These are phyloP conservation scores for Porites evermanni DNA, from an alignment of 92 coral and sea anemone species.

Conservation along the genomic window DNA sequence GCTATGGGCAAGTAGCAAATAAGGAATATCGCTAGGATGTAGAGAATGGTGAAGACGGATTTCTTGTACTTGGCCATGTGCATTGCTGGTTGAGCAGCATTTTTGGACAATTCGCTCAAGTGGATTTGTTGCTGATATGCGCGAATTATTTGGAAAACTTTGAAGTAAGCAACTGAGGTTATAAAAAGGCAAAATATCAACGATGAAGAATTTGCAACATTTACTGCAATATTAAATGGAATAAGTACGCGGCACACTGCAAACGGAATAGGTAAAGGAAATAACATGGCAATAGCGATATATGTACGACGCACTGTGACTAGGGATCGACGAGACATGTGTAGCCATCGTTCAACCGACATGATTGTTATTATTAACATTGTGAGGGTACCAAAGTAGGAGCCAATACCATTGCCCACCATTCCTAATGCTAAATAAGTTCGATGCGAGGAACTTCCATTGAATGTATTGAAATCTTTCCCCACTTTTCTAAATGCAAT, in stretches of 20 bases:
- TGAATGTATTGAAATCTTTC: no score
- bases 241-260: no score
- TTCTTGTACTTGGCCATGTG: slow-evolving; percentile 16
- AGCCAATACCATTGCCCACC: not conserved
- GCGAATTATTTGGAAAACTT: slow-evolving; percentile 19
- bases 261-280: not conserved
- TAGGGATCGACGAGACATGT: slow-evolving; percentile 1
- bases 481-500: no score
- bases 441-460: no score
- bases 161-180: not conserved
- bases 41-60: slow-evolving; percentile 16
- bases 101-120: not conserved
- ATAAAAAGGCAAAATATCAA: not conserved
- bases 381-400: not conserved
- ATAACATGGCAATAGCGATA: not conserved
- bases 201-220: not conserved
- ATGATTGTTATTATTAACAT: not conserved
- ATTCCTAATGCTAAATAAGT: not conserved
- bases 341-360: slow-evolving; percentile 18
- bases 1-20: slow-evolving; percentile 7
- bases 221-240: not conserved
- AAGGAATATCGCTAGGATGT: not conserved
- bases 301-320: not conserved
- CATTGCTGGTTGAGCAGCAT: slow-evolving; percentile 4
- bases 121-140: slow-evolving; percentile 3